Base-by-base conservation (phyloP, 2,888 invertebrate species). In the Tenthredo scrophulariae region DNA sequence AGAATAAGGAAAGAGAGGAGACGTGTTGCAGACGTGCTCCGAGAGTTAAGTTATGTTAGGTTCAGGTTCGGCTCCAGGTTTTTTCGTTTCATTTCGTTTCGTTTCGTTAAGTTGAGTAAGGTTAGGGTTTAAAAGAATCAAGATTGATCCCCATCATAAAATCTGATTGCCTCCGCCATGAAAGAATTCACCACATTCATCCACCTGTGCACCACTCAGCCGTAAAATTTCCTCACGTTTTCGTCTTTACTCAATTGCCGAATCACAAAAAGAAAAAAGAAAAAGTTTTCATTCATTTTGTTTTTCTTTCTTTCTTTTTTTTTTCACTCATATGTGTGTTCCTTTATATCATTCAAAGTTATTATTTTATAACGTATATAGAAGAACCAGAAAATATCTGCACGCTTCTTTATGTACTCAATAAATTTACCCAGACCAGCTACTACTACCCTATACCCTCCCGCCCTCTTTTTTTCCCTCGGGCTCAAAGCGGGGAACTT, bases 131-230 rank as follows among this genome's bases (percentile, higher is more conserved):
- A 22, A 62, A 62, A 80, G 88, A 87, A 91, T 88, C 89, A 90
- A 89, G 91, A 91, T 90, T 89, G 91, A 91, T 92, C 90, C 90
- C 90, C 91, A 91, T 92, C 92, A 91, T 92, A 92, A 92, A 92
- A 92, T 92, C 92, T 92, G 92, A 92, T 92, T 91, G 92, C 90
- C 88, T 88, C 89, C 87, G 88, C 88, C 88, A 87, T 89, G 85
- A 86, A 87, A 85, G 84, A 85, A 85, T 84, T 67, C 85, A 80
- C 85, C 85, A 85, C 87, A 86, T 87, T 86, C 86, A 85, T 85
- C 83, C 79, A 80, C 86, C 88, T 86, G 86, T 85, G 77, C 13
- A 9, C 18, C 72, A 43, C n/a, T 40, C n/a, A 22, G 22, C 22
- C 72, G 72, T 40, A 43, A 74, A 80, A 80, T 80, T 62, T 29